Evolutionary conservation across 2,113 vertebrate genomes (phyloP).

Genomic region (Tetrao urogallus): DNA sequence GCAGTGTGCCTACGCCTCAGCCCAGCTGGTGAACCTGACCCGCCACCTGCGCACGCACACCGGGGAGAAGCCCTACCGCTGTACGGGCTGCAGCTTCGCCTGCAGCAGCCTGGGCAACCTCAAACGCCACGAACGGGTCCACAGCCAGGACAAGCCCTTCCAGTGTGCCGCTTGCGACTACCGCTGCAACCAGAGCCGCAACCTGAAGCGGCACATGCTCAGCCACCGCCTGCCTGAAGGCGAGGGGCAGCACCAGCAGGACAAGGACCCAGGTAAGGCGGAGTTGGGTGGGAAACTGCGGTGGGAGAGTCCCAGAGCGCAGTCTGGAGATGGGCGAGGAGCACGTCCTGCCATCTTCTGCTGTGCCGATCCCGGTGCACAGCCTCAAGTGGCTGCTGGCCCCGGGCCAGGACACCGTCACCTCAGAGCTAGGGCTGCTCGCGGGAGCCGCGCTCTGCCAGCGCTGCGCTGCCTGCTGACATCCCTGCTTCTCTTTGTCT

Average conservation of each 20-base stretch:
- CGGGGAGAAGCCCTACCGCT: slow-evolving; percentile 97
- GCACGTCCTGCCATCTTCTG: fast-evolving
- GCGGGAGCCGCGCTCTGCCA: fast-evolving
- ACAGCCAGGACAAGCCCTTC: slow-evolving; percentile 80
- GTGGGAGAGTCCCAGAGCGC: background rate
- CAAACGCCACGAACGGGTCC: slow-evolving; percentile 94
- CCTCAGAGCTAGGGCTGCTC: fast-evolving
- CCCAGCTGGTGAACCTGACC: slow-evolving; percentile 97
- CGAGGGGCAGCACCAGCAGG: background rate
- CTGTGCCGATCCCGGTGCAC: background rate
- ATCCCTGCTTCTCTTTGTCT: background rate
- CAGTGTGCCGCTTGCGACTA: slow-evolving; percentile 76
- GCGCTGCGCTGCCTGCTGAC: fast-evolving
- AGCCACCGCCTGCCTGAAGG: slow-evolving; percentile 74
- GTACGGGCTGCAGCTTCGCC: slow-evolving; percentile 90
- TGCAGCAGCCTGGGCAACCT: slow-evolving; percentile 98
- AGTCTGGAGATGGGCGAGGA: slow-evolving; percentile 6
- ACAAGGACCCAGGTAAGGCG: slow-evolving; percentile 58
- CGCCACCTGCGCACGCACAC: slow-evolving; percentile 96
- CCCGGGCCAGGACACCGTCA: fast-evolving
- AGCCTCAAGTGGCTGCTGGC: background rate
- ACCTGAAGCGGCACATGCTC: slow-evolving; percentile 73
- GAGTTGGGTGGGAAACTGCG: background rate
- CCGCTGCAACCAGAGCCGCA: slow-evolving; percentile 73
- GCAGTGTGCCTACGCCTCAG: slow-evolving; percentile 93